Evolutionary conservation across 2,888 invertebrate species (phyloP).

Genomic region (Anoplius nigerrimus): DNA sequence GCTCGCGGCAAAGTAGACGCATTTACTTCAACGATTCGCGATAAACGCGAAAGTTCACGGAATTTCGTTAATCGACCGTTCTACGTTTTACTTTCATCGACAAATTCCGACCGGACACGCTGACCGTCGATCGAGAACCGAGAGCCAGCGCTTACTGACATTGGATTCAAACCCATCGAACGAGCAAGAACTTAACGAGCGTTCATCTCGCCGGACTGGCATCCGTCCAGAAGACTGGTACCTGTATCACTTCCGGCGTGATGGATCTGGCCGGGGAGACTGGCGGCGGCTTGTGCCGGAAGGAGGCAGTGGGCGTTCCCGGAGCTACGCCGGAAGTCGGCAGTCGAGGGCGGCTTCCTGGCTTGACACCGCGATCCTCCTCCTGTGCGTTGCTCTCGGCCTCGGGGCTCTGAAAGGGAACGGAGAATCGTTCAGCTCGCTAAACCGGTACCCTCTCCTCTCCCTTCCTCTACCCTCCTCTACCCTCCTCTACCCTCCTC

Average conservation of each 20-base stretch:
- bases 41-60: neutral
- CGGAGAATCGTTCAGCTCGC: no score
- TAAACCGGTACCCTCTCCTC: no score
- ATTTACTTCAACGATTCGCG: slow-evolving; percentile 10
- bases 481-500: no score
- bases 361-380: slow-evolving; percentile 38
- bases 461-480: no score
- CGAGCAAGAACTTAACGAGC: neutral
- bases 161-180: no score
- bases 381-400: slow-evolving; percentile 53
- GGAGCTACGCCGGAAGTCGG: slow-evolving; percentile 31
- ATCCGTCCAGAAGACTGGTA: slow-evolving; percentile 34
- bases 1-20: slow-evolving; percentile 12
- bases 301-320: slow-evolving; percentile 48
- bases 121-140: no score
- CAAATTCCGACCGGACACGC: neutral
- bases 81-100: neutral
- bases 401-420: slow-evolving; percentile 40
- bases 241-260: slow-evolving; percentile 75
- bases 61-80: neutral
- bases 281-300: slow-evolving; percentile 58
- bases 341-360: slow-evolving; percentile 20
- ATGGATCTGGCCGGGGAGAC: slow-evolving; percentile 69
- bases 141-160: no score
- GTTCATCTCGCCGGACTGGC: slow-evolving; percentile 25